These are phyloP conservation scores for Caenorhabditis angaria DNA, from an alignment of 2,888 invertebrate species.

Conservation along the genomic window DNA sequence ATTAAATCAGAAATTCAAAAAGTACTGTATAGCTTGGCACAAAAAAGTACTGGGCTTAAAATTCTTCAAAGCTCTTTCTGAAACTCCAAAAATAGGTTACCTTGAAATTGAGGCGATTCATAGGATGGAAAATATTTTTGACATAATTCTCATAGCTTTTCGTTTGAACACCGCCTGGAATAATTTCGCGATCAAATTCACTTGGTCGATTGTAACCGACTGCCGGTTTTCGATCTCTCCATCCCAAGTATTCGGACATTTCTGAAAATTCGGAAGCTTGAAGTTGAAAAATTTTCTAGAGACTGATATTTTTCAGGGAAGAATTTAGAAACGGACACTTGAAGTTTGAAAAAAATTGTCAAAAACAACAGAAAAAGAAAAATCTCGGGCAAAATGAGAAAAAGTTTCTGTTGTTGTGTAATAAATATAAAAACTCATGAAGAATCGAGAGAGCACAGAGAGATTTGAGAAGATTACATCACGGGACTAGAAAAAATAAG, in stretches of 20 bases:
- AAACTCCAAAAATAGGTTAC: constrained; percentile 11
- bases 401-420: constrained; percentile 4
- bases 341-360: too few relatives aligned
- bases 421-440: constrained; percentile 12
- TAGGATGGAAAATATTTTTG: constrained; percentile 60
- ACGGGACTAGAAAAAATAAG: constrained; percentile 21
- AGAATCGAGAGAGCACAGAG: constrained; percentile 9
- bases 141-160: constrained; percentile 66
- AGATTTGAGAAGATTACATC: constrained; percentile 31
- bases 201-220: constrained; percentile 31
- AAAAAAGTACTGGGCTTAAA: too few relatives aligned
- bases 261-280: constrained; percentile 14
- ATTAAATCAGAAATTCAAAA: not conserved
- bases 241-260: constrained; percentile 69
- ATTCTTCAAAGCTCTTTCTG: not conserved
- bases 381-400: not conserved
- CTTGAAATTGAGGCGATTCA: constrained; percentile 42
- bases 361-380: not conserved
- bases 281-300: constrained; percentile 10
- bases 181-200: constrained; percentile 49
- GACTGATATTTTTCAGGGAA: constrained; percentile 5
- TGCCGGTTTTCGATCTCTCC: constrained; percentile 60
- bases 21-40: too few relatives aligned
- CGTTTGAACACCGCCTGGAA: constrained; percentile 62
- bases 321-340: too few relatives aligned